Conservation (phyloP, 2,888 invertebrate species). For the Drosophila niveifrons region DNA sequence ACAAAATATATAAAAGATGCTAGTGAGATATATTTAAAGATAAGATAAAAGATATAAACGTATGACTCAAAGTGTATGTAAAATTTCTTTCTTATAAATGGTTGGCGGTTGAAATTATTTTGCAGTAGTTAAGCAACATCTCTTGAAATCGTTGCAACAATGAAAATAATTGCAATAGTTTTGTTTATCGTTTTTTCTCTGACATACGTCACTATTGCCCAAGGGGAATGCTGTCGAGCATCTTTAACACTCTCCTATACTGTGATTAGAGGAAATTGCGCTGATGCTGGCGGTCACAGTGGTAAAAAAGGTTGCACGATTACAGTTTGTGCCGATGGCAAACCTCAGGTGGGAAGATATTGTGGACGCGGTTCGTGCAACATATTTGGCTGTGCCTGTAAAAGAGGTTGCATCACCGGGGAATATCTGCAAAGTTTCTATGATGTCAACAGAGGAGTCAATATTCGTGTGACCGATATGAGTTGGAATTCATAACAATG, state of each 20-base stretch:
- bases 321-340: conserved; percentile 35
- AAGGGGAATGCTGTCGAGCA: background rate
- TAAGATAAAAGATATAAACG: background rate
- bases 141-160: background rate
- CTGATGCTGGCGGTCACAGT: conserved; percentile 19
- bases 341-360: conserved; percentile 12
- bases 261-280: background rate
- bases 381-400: conserved; percentile 25
- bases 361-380: conserved; percentile 32
- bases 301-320: conserved; percentile 8
- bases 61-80: background rate
- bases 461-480: background rate
- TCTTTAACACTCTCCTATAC: background rate
- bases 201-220: background rate
- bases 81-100: background rate
- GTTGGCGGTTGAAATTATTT: background rate
- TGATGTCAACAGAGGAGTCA: background rate
- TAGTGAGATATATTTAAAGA: background rate
- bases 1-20: too few species aligned
- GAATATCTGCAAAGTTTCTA: conserved; percentile 21
- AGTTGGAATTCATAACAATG: background rate
- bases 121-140: background rate
- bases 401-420: conserved; percentile 25
- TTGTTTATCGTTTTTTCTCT: background rate
- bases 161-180: background rate